Percentiles rank a stretch among this genome's conserved stretches.
phyloP scores from a whole-genome alignment of 2,888 invertebrate genomes.

The Chrysotoxum bicinctum region DNA sequence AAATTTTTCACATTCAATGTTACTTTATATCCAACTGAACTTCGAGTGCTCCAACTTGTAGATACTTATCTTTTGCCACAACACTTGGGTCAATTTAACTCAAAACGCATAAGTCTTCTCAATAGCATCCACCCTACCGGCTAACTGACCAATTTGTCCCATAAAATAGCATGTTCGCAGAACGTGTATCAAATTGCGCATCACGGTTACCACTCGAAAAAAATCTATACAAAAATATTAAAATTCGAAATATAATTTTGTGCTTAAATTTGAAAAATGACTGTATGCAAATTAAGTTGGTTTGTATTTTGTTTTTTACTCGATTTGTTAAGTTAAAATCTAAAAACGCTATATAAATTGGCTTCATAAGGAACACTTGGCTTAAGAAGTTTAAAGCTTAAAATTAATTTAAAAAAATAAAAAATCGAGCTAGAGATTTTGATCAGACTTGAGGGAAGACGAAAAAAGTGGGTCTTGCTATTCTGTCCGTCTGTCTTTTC shows the following conservation, averaged over 20 bases:
- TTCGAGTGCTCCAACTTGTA: constrained; percentile 26
- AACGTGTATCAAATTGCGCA: constrained; percentile 19
- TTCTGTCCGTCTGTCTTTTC: too few relatives aligned
- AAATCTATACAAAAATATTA: neutral
- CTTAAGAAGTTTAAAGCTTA: too few relatives aligned
- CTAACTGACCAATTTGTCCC: constrained; percentile 68
- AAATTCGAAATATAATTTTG: neutral
- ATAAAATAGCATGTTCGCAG: constrained; percentile 31
- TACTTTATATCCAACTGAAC: constrained; percentile 33
- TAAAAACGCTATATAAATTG: too few relatives aligned
- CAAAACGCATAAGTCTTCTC: constrained; percentile 35
- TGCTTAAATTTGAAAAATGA: too few relatives aligned
- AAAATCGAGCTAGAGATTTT: too few relatives aligned
- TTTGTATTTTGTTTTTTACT: too few relatives aligned
- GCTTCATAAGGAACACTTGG: too few relatives aligned
- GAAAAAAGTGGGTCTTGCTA: too few relatives aligned
- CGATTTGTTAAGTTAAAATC: too few relatives aligned
- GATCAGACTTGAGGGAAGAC: too few relatives aligned
- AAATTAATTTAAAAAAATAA: too few relatives aligned
- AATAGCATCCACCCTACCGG: constrained; percentile 26
- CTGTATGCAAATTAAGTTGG: too few relatives aligned
- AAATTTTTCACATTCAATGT: constrained; percentile 54
- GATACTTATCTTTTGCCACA: constrained; percentile 49
- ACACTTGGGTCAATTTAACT: constrained; percentile 51
- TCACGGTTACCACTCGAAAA: constrained; percentile 4